These are phyloP conservation scores for Lanistes nyassanus DNA, from an alignment of 1,140 invertebrate species.

Conservation along the genomic window DNA sequence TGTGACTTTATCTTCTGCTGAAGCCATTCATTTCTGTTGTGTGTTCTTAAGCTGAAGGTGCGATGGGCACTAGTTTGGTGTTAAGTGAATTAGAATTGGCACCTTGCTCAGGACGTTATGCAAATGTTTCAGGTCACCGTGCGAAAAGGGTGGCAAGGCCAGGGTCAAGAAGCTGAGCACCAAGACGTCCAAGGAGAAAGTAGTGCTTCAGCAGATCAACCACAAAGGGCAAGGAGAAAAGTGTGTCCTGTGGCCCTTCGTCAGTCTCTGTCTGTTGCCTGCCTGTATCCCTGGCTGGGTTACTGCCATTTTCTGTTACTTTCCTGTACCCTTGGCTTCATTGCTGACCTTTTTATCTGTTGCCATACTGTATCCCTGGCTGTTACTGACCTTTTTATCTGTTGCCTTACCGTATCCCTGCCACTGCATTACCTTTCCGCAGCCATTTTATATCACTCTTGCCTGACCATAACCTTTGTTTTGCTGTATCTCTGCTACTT, in stretches of 20 bases:
- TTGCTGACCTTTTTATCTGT: too few relatives aligned
- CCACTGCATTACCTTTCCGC: neutral
- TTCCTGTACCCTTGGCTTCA: neutral
- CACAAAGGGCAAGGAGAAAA: slow-evolving; percentile 34
- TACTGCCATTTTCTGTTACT: neutral
- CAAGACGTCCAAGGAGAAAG: slow-evolving; percentile 58
- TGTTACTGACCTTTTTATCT: too few relatives aligned
- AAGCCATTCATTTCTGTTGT: too few relatives aligned
- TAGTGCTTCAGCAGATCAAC: slow-evolving; percentile 36
- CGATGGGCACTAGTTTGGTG: neutral
- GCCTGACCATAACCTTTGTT: too few relatives aligned
- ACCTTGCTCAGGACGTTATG: neutral
- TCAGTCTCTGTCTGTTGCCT: neutral
- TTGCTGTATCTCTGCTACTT: too few relatives aligned
- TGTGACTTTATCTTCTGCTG: too few relatives aligned
- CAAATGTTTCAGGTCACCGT: slow-evolving; percentile 27
- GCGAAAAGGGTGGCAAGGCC: slow-evolving; percentile 56
- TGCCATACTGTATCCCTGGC: too few relatives aligned
- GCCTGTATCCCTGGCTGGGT: neutral
- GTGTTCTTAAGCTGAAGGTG: neutral
- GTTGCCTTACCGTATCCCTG: too few relatives aligned
- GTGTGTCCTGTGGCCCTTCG: slow-evolving; percentile 15
- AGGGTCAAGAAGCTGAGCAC: slow-evolving; percentile 50
- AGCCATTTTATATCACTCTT: neutral
- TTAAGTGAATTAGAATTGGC: neutral